Evolutionary conservation across 2,797 vertebrate species (phyloP).

Genomic region (Buceros bicornis): DNA sequence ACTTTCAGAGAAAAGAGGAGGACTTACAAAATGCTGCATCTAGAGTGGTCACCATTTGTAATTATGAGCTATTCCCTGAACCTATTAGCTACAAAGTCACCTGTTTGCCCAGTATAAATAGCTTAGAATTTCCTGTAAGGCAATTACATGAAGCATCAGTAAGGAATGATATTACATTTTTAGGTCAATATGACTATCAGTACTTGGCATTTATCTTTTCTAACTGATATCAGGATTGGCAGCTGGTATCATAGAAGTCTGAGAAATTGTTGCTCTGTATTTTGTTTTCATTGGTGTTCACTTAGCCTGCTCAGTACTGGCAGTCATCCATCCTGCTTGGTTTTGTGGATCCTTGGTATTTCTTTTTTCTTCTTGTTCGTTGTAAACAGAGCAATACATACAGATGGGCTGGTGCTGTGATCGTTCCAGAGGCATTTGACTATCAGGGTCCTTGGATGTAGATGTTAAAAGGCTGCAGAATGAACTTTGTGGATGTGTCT

Average conservation of each 20-base stretch:
- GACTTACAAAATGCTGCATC: neutral
- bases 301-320: constrained; percentile 8
- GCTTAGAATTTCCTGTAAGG: constrained; percentile 54
- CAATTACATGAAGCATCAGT: constrained; percentile 63
- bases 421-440: neutral
- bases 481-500: neutral
- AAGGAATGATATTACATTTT: constrained; percentile 48
- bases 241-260: neutral
- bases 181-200: constrained; percentile 55
- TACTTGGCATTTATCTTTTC: constrained; percentile 60
- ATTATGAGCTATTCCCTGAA: constrained; percentile 44
- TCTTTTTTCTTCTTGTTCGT: neutral
- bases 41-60: constrained; percentile 39
- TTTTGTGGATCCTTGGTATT: constrained; percentile 11
- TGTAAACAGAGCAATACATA: neutral
- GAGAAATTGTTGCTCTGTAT: constrained; percentile 38
- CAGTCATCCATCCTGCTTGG: constrained; percentile 4
- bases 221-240: constrained; percentile 41
- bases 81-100: constrained; percentile 49
- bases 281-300: constrained; percentile 53
- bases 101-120: constrained; percentile 64
- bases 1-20: neutral
- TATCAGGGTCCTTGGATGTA: neutral
- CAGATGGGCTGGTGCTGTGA: neutral
- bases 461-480: neutral